A percentile compares a stretch with the other conserved stretches of the same genome.
Conservation (phyloP, 2,888 invertebrate species). For the Drosophila meridionalis region DNA sequence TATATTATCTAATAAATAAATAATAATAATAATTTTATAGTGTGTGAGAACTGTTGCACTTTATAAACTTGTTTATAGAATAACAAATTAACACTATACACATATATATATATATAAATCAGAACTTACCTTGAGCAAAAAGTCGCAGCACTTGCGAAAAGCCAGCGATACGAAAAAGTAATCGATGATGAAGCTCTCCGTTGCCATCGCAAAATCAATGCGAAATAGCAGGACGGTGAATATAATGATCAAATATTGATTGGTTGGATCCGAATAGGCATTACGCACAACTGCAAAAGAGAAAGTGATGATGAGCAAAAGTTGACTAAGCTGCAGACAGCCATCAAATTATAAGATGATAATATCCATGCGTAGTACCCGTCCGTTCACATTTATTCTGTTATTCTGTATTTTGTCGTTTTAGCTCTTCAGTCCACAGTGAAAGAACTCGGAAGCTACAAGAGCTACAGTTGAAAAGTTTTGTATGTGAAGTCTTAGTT, state of each 20-base stretch:
- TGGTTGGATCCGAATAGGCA: constrained; percentile 95
- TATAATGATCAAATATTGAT: constrained; percentile 95
- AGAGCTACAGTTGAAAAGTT: neutral
- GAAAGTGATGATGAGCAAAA: neutral
- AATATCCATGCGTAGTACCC: neutral
- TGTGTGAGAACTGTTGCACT: no score
- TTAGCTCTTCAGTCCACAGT: neutral
- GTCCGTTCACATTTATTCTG: neutral
- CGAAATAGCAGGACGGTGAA: constrained; percentile 96
- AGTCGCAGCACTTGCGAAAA: constrained; percentile 95
- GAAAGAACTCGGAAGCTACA: neutral
- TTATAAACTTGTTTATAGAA: no score
- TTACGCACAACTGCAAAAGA: constrained; percentile 89
- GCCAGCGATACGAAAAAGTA: constrained; percentile 96
- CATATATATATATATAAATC: neutral
- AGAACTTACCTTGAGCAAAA: constrained; percentile 92
- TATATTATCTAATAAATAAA: no score
- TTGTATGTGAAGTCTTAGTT: neutral
- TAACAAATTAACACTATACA: no score
- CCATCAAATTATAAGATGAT: neutral
- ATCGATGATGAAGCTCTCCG: constrained; percentile 96
- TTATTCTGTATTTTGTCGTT: neutral
- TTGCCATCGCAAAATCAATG: constrained; percentile 90
- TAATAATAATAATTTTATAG: no score
- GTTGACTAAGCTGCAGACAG: neutral